Base-by-base conservation (phyloP, 2,113 vertebrate genomes). In the Terrapene triunguis region DNA sequence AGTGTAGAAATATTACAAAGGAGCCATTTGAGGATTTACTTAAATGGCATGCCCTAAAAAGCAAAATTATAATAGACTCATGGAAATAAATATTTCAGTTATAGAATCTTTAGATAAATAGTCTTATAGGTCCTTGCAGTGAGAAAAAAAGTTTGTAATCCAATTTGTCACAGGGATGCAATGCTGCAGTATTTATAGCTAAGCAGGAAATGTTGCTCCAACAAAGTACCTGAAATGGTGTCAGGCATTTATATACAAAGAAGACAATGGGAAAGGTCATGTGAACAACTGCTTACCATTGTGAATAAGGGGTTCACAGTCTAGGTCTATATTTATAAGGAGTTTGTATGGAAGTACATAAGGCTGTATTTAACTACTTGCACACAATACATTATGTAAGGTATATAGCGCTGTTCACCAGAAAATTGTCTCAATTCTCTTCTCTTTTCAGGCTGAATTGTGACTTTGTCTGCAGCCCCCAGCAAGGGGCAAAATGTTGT, bases 121-220 rank as follows among this genome's bases (percentile, higher is more conserved):
- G 1, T 19, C 0, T 27, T 79, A 53, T 12, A 25, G 53, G 8
- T 9, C 5, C 10, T 29, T 17, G 6, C 2, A 53, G 50, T 2
- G 72, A 55, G 8, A 4, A 1, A 2, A 2, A 10, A 54, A 78
- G 16, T 3, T 14, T 21, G 81, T 38, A 8, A 2, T 4, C n/a
- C 2, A 5, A 0, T 2, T 47, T 81, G 32, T 1, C 6, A 48
- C 6, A 44, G 50, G 48, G 38, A 38, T 44, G 5, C 11, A 51
- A 14, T 19, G 72, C 2, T 0, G 21, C 0, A 0, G 0, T 11
- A 0, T 29, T 22, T 1, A 24, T 4, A 3, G 25, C 10, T 10
- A 6, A 5, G 10, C 22, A 1, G 10, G 6, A 85, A 17, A 9
- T 0, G 35, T n/a, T 69, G 65, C 65, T 19, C 74, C 38, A 42